A percentile compares a stretch with the other conserved stretches of the same genome.
Conservation (phyloP, 2,888 invertebrate genomes). For the Apotomis betuletana region DNA sequence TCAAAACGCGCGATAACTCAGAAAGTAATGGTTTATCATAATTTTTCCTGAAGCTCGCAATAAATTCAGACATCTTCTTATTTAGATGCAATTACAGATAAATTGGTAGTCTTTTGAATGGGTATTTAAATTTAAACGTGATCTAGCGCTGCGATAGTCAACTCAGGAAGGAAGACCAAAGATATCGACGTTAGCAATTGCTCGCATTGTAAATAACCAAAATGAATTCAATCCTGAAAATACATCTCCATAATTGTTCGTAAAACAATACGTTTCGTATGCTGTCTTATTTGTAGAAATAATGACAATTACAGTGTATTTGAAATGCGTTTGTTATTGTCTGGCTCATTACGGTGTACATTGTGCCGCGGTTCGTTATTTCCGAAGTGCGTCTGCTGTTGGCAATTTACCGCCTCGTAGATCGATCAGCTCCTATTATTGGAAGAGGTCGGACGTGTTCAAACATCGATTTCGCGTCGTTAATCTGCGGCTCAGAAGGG, state of each 20-base stretch:
- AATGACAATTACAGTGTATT: conserved; percentile 68
- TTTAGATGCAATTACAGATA: conserved; percentile 31
- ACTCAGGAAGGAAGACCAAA: background rate
- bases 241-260: conserved; percentile 18
- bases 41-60: conserved; percentile 30
- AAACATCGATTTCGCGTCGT: conserved; percentile 82
- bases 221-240: background rate
- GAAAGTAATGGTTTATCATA: conserved; percentile 20
- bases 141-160: conserved; percentile 9
- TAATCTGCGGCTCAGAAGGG: conserved; percentile 62
- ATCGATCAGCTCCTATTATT: conserved; percentile 81
- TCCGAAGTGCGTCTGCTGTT: conserved; percentile 71
- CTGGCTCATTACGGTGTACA: conserved; percentile 40
- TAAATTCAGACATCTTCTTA: conserved; percentile 15
- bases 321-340: conserved; percentile 52
- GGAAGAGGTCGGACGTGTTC: conserved; percentile 82
- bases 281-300: conserved; percentile 59
- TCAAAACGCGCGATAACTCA: conserved; percentile 4
- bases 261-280: conserved; percentile 28
- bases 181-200: conserved; percentile 3
- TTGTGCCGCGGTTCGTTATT: conserved; percentile 66
- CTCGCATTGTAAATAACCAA: background rate
- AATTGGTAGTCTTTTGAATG: conserved; percentile 3
- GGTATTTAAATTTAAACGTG: conserved; percentile 18
- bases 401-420: conserved; percentile 77